A percentile compares a stretch with the other conserved stretches of the same genome.
Conservation (phyloP, 2,888 invertebrate genomes). For the Crepidodera aurea region DNA sequence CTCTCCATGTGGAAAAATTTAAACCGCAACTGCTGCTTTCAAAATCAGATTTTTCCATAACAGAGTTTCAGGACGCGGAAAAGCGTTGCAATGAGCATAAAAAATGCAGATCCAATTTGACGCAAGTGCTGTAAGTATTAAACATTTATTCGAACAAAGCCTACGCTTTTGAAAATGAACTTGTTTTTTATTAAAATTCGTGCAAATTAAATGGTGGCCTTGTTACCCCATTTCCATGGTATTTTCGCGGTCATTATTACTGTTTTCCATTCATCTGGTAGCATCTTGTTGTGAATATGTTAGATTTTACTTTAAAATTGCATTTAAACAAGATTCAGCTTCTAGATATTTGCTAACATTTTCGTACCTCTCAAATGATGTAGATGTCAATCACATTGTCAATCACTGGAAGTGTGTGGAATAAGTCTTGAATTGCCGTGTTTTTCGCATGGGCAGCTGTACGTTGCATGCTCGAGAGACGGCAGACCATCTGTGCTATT, state of each 20-base stretch:
- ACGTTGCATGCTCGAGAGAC: no score
- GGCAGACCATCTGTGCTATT: no score
- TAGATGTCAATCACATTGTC: no score
- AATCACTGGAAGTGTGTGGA: no score
- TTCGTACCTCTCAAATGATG: no score
- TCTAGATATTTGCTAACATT: no score
- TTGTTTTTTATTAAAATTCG: slow-evolving; percentile 20
- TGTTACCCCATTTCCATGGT: neutral
- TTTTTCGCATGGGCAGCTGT: no score
- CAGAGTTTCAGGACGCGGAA: neutral
- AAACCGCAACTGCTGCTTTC: no score
- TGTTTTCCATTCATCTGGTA: neutral
- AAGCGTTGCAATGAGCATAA: slow-evolving; percentile 16
- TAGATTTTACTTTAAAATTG: no score
- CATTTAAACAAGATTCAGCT: no score
- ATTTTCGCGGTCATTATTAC: neutral
- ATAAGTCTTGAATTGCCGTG: no score
- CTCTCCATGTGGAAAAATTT: neutral
- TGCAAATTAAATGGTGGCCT: neutral
- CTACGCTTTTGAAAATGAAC: slow-evolving; percentile 19
- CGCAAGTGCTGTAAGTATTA: slow-evolving; percentile 36
- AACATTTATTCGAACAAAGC: slow-evolving; percentile 25
- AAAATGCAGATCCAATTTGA: slow-evolving; percentile 40
- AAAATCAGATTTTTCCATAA: slow-evolving; percentile 10
- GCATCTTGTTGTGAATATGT: no score